A percentile compares a stretch with the other conserved stretches of the same genome.
These are phyloP conservation scores for Nyctereutes procyonoides DNA, from an alignment of 2,113 vertebrate genomes.

Conservation along the genomic window DNA sequence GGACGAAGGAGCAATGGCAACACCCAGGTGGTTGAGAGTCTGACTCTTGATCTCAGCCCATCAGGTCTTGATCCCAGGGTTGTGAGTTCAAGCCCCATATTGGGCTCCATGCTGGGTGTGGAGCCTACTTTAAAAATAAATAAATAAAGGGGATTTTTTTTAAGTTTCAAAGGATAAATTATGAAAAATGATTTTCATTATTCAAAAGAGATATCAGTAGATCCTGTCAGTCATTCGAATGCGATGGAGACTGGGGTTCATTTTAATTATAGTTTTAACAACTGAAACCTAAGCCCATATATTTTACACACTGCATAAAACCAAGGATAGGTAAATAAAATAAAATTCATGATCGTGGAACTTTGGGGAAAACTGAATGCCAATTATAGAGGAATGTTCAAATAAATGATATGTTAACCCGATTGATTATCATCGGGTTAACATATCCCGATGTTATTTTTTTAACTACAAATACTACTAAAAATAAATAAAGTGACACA, in stretches of 20 bases:
- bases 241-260: background rate
- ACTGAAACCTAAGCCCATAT: background rate
- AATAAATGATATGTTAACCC: background rate
- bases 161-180: background rate
- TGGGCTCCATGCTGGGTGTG: background rate
- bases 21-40: background rate
- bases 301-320: background rate
- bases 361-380: background rate
- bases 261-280: background rate
- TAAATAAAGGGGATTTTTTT: background rate
- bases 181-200: background rate
- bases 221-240: background rate
- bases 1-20: background rate
- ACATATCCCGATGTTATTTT: no score
- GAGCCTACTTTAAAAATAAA: background rate
- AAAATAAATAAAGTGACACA: conserved; percentile 7
- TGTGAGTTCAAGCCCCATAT: background rate
- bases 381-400: background rate
- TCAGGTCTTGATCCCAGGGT: background rate
- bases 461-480: background rate
- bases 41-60: background rate
- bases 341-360: background rate
- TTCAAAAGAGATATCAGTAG: background rate
- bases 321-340: background rate
- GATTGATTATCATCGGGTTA: background rate